A percentile compares a stretch with the other conserved stretches of the same genome.
phyloP scores from a whole-genome alignment of 1,140 invertebrate genomes.

The Alviniconcha marisindica region DNA sequence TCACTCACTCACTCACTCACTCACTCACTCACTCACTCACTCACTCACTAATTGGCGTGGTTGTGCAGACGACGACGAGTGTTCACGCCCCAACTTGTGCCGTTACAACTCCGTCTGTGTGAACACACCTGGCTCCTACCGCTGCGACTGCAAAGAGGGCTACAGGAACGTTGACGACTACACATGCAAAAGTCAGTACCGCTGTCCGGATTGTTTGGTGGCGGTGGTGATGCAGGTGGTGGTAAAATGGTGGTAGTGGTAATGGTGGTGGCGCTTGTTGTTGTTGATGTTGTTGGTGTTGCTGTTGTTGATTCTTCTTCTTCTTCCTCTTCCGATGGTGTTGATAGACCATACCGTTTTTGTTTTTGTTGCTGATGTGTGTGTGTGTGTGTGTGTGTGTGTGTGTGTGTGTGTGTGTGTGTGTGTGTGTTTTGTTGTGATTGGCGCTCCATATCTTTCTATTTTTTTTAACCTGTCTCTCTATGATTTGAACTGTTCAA shows the following conservation, averaged over 20 bases:
- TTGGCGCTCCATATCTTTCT: too few species aligned
- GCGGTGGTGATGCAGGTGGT: too few species aligned
- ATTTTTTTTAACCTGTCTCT: too few species aligned
- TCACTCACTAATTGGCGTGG: too few species aligned
- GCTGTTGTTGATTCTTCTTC: background rate
- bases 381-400: too few species aligned
- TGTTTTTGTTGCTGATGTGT: background rate
- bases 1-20: too few species aligned
- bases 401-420: too few species aligned
- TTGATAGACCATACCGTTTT: background rate
- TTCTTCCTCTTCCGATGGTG: too few species aligned
- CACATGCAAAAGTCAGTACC: conserved; percentile 4
- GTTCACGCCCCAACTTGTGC: background rate
- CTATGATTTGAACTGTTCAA: too few species aligned
- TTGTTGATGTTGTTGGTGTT: background rate
- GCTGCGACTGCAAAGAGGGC: conserved; percentile 89
- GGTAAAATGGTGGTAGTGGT: too few species aligned
- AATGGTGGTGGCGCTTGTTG: too few species aligned
- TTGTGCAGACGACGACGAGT: conserved; percentile 28
- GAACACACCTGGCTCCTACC: conserved; percentile 79
- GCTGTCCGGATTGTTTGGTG: background rate
- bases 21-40: too few species aligned
- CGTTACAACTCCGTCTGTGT: conserved; percentile 52
- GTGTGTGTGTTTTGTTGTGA: background rate
- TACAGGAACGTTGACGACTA: conserved; percentile 76